phyloP scores from a whole-genome alignment of 2,797 vertebrate genomes.

The Picus viridis region DNA sequence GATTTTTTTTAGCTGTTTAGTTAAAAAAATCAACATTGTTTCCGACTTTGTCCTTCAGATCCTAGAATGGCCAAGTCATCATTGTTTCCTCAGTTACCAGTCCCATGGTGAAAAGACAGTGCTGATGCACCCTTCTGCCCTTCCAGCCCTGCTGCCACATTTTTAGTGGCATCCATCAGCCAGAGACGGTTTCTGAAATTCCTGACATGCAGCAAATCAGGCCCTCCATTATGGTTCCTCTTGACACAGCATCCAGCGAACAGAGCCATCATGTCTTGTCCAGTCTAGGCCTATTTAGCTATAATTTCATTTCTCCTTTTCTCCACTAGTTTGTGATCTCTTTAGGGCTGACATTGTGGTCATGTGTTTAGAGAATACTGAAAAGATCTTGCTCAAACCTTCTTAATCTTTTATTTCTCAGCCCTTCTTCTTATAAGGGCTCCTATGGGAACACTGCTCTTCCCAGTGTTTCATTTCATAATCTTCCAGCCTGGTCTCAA shows the following conservation, averaged over 20 bases:
- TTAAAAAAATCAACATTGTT: background rate
- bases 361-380: background rate
- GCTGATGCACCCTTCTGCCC: background rate
- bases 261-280: background rate
- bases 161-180: background rate
- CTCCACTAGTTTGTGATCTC: background rate
- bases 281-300: background rate
- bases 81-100: accelerated
- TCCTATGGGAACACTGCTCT: background rate
- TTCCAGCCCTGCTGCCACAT: background rate
- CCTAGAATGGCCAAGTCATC: background rate
- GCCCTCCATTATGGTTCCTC: background rate
- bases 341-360: background rate
- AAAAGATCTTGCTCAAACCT: background rate
- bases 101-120: background rate
- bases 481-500: background rate
- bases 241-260: background rate
- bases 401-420: background rate
- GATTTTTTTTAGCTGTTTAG: background rate
- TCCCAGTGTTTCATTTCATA: background rate
- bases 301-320: background rate
- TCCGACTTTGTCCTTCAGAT: background rate
- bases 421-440: background rate
- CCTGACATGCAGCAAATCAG: background rate
- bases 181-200: background rate